These are phyloP conservation scores for Pogoniulus pusillus DNA, from an alignment of 2,797 vertebrate genomes.

Conservation along the genomic window DNA sequence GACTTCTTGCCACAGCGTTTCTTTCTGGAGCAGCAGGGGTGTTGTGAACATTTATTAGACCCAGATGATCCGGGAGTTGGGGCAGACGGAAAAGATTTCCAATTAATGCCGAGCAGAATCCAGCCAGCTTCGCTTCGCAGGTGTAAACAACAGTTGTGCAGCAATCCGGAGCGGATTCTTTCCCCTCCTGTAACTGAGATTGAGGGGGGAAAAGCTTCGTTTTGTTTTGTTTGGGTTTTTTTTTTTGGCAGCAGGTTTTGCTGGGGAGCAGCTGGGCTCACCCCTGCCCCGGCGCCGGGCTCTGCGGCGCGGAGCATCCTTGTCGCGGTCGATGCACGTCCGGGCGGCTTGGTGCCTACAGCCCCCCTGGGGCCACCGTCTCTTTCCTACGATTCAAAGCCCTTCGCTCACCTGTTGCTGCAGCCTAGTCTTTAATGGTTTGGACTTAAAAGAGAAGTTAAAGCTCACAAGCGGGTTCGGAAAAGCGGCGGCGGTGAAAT, in stretches of 20 bases:
- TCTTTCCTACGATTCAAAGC: background rate
- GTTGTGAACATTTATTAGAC: conserved; percentile 73
- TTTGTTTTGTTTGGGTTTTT: background rate
- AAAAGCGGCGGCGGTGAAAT: background rate
- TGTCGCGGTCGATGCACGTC: conserved; percentile 26
- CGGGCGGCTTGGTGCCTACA: conserved; percentile 11
- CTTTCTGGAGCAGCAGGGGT: conserved; percentile 59
- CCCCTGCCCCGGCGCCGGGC: conserved; percentile 22
- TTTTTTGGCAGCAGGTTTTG: background rate
- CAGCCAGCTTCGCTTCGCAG: conserved; percentile 63
- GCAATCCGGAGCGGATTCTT: background rate
- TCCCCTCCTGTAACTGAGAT: background rate
- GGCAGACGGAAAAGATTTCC: conserved; percentile 79
- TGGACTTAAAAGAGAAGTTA: background rate
- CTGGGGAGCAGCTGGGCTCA: background rate
- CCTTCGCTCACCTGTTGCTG: conserved; percentile 39
- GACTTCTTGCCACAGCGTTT: conserved; percentile 42
- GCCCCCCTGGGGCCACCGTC: background rate
- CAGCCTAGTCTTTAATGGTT: background rate
- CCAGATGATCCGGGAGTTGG: conserved; percentile 74
- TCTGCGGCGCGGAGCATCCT: conserved; percentile 12
- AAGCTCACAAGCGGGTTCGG: background rate
- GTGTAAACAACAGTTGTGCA: conserved; percentile 70
- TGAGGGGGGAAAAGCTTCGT: background rate
- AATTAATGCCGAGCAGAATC: conserved; percentile 69